Conservation (phyloP, 2,888 invertebrate genomes). For the Pachycephus smyrnensis region DNA sequence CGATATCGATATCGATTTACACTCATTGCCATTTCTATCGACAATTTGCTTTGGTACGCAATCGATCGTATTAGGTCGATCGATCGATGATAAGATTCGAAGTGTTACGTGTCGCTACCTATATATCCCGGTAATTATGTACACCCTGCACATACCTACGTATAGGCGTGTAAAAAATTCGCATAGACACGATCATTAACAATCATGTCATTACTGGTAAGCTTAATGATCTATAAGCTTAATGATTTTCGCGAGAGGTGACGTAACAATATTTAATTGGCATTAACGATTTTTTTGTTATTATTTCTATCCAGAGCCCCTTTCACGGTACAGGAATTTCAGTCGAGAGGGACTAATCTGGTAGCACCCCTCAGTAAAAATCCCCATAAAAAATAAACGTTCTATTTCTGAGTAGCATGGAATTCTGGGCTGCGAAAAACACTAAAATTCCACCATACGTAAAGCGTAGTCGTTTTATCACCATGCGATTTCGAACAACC, state of each 20-base stretch:
- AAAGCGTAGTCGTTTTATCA: not conserved
- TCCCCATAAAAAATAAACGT: not conserved
- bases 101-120: not conserved
- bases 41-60: not conserved
- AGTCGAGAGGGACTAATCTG: not conserved
- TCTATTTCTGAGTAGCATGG: not conserved
- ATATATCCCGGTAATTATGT: not conserved
- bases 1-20: not conserved
- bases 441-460: not conserved
- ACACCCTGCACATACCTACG: not conserved
- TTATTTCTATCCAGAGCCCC: not conserved
- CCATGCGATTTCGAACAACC: not conserved
- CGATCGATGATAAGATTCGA: constrained; percentile 7
- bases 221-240: not conserved
- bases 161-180: not conserved
- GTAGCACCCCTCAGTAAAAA: not conserved
- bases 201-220: not conserved
- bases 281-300: not conserved
- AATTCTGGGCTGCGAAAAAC: not conserved
- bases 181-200: not conserved
- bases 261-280: not conserved
- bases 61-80: constrained; percentile 10
- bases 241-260: not conserved
- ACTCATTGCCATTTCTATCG: not conserved
- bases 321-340: not conserved